Base-by-base conservation (phyloP, 2,797 vertebrate genomes). In the Acipenser ruthenus region DNA sequence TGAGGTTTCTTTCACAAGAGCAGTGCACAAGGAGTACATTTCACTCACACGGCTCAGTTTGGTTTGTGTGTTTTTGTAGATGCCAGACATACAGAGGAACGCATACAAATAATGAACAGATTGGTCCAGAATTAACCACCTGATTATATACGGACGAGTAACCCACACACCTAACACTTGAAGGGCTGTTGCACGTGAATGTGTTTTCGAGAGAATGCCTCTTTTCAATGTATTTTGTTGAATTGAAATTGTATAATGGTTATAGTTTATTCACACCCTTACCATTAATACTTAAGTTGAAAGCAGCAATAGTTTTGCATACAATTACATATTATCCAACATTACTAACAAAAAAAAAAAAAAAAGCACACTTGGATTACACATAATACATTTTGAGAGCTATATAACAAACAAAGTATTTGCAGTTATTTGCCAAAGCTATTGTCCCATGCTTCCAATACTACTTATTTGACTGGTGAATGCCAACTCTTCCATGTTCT, bases 21-120 rank as follows among this genome's bases (percentile, higher is more conserved):
- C n/a, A n/a, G n/a, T n/a, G n/a, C n/a, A n/a, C 82, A 85, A 83
- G 78, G 84, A 87, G 82, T 86, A 88, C 80, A 85, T 81, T 86
- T 86, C 86, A 86, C 85, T 84, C 63, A 80, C 86, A 75, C 83
- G 88, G 86, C 85, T 90, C 88, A 90, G 89, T 89, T 90, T 87
- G 87, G 86, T 85, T 86, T 87, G 85, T 84, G 88, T 76, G 62
- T 63, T 63, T 70, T 53, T 49, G 60, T 49, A 60, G 15, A 62
- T 48, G 3, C 60, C 60, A n/a, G 18, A 62, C 6, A 37, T 15
- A 62, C 10, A 18, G 10, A 37, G 18, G 7, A 55, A 55, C 52
- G n/a, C 9, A 55, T 10, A 9, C n/a, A 10, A 3, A n/a, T 55
- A 55, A 10, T 55, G 52, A 55, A 55, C 52, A 55, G 52, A 55